Percentiles rank a stretch among this genome's conserved stretches.
Conservation (phyloP, 2,113 vertebrate species). For the Antechinus stuartii region DNA sequence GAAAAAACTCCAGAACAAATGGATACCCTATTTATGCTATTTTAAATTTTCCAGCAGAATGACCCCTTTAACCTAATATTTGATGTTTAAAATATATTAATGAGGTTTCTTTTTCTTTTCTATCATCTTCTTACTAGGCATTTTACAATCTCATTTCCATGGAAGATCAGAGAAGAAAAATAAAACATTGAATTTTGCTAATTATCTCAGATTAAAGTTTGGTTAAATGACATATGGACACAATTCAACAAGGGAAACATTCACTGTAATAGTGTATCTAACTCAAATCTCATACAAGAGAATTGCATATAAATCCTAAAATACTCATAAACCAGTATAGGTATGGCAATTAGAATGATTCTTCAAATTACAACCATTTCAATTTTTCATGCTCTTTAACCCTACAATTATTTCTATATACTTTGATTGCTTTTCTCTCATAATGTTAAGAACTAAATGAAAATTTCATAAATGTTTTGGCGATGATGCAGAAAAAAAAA, state of each 20-base stretch:
- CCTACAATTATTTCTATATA: background rate
- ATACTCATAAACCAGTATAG: background rate
- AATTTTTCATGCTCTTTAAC: conserved; percentile 39
- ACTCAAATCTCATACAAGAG: background rate
- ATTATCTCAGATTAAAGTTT: background rate
- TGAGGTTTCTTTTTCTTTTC: background rate
- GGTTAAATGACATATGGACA: background rate
- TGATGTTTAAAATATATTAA: background rate
- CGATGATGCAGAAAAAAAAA: background rate
- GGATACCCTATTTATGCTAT: background rate
- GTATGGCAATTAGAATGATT: background rate
- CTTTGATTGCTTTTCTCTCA: background rate
- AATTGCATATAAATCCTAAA: background rate
- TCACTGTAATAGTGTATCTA: background rate
- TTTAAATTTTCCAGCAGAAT: background rate
- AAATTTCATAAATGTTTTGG: conserved; percentile 8
- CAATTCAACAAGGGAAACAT: background rate
- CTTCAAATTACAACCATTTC: conserved; percentile 16
- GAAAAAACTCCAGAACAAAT: conserved; percentile 7
- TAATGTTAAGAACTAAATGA: background rate
- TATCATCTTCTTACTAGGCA: background rate
- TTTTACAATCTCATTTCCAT: background rate
- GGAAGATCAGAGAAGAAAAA: background rate
- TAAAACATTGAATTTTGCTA: background rate
- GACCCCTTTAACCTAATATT: background rate